Conservation (phyloP, 2,797 vertebrate genomes). For the Pogoniulus pusillus region DNA sequence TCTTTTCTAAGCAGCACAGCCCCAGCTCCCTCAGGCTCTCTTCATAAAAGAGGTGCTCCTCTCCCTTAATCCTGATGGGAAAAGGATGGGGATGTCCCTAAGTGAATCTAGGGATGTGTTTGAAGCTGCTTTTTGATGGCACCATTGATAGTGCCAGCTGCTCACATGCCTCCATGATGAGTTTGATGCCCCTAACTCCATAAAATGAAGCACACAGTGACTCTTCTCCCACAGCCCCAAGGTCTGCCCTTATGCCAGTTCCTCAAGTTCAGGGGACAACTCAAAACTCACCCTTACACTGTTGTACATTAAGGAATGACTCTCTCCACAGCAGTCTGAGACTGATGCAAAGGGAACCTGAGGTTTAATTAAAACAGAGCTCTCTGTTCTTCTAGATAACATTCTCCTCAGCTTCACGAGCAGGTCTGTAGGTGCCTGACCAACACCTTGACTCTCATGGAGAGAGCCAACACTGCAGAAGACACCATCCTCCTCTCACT, state of each 20-base stretch:
- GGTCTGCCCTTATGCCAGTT: not conserved
- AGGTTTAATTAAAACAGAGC: not conserved
- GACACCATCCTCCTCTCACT: rapidly evolving
- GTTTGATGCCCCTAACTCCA: not conserved
- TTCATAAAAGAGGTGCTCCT: no score
- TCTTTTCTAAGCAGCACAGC: no score
- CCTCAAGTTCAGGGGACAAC: not conserved
- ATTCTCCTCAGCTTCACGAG: not conserved
- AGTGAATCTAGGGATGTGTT: not conserved
- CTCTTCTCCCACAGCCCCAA: not conserved
- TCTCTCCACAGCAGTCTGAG: not conserved
- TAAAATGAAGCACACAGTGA: not conserved
- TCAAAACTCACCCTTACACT: not conserved
- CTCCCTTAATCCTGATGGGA: not conserved
- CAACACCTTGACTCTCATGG: not conserved
- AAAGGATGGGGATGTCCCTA: not conserved
- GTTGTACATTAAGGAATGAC: not conserved
- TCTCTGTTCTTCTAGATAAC: not conserved
- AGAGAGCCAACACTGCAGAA: not conserved
- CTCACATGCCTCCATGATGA: not conserved
- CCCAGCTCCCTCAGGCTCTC: no score
- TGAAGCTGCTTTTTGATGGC: not conserved
- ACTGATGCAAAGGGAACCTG: not conserved
- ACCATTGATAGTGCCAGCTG: not conserved
- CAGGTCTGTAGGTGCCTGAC: not conserved